A percentile compares a stretch with the other conserved stretches of the same genome.
Conservation (phyloP, 1,140 invertebrate species). For the Lasioglossum albipes region DNA sequence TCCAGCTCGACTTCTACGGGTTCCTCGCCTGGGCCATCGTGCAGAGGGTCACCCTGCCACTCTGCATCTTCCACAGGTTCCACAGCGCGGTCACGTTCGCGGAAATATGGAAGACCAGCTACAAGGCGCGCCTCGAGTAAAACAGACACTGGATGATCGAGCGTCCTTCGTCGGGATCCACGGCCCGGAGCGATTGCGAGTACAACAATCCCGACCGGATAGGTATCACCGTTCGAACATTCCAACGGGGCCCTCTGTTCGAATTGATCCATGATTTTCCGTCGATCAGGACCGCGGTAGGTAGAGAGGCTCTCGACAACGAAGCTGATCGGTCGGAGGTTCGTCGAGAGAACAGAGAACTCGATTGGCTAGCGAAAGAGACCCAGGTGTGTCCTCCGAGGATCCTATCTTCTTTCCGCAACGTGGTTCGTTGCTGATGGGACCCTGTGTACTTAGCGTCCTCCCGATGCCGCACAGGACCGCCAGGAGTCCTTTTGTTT, state of each 20-base stretch:
- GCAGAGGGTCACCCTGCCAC: slow-evolving; percentile 94
- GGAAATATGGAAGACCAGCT: slow-evolving; percentile 99
- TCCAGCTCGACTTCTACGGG: slow-evolving; percentile 96
- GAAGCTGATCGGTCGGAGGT: too few species aligned
- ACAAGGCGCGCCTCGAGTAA: slow-evolving; percentile 93
- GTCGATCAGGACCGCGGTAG: too few species aligned
- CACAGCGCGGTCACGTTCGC: slow-evolving; percentile 97
- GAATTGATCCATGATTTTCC: too few species aligned
- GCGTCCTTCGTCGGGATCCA: slow-evolving; percentile 36
- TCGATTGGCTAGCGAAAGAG: neutral
- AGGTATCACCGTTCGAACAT: slow-evolving; percentile 5
- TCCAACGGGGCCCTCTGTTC: neutral
- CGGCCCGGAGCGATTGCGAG: slow-evolving; percentile 50
- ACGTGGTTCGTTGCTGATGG: too few species aligned
- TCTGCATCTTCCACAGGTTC: slow-evolving; percentile 98
- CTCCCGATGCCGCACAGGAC: slow-evolving; percentile 20
- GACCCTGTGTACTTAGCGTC: slow-evolving; percentile 15
- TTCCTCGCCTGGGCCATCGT: slow-evolving; percentile 96
- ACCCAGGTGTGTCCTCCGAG: too few species aligned
- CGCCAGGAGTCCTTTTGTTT: slow-evolving; percentile 38
- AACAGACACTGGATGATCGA: slow-evolving; percentile 46
- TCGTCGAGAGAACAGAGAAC: neutral
- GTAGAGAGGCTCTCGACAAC: too few species aligned
- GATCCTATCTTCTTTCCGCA: too few species aligned
- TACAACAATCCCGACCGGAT: neutral